Evolutionary conservation across 2,113 vertebrate species (phyloP), one percentile per base, ranked within the genome.

Genomic region (Hylia prasina): DNA sequence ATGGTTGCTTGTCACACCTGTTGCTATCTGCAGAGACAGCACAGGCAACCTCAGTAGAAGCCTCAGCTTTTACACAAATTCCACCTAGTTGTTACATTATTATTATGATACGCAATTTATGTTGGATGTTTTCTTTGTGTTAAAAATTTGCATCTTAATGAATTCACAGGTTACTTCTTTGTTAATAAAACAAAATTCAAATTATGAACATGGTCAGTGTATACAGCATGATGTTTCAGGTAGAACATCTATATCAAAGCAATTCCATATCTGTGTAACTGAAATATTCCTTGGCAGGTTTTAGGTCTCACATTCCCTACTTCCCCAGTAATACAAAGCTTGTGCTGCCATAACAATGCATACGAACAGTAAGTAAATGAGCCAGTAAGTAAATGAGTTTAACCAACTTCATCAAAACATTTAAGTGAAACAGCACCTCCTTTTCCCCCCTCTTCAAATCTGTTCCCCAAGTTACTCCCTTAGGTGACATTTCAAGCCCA

Each of bases 1-100:
- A 94, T 93, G 98, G 97, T 37, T 97, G 97, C 97, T 97, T 96
- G 96, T 96, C 98, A 96, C 96, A 97, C 97, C 97, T 97, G 97
- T 97, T 96, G 96, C 97, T 98, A 97, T 98, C 98, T 98, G 97
- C 95, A 98, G 97, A 97, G 97, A 97, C 57, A 98, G 97, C 96
- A 98, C 96, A 96, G 98, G 97, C 61, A 97, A 96, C 93, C 97
- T 98, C 93, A 96, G 97, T 92, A 92, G 94, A 97, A 97, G 97
- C 92, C 95, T 97, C 91, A 95, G 91, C 90, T 96, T 92, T 96
- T 90, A 96, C 76, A 93, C 61, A 64, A 97, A 96, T 94, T 95
- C 94, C 97, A 96, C 94, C 95, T 96, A 94, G 82, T 80, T 94
- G 85, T 68, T 77, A 68, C 25, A 51, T 82, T 47, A 94, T 82